Percentiles rank a stretch among this genome's conserved stretches.
Evolutionary conservation across 2,113 vertebrate genomes (phyloP).

Genomic region (Pterophyllum scalare): DNA sequence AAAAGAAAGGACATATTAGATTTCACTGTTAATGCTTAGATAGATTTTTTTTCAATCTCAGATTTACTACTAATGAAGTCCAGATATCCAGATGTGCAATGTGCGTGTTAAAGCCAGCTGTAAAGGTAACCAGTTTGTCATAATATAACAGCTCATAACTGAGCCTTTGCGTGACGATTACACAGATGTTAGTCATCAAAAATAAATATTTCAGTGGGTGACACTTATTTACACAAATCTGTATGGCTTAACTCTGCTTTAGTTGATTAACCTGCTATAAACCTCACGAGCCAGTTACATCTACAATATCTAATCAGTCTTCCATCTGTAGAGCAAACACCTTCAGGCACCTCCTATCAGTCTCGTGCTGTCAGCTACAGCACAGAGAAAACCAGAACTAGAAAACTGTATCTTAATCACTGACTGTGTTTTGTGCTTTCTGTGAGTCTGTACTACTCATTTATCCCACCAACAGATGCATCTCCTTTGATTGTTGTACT

Average conservation of each 20-base stretch:
- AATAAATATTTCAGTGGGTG: background rate
- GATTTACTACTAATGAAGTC: conserved; percentile 14
- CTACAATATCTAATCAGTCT: conserved; percentile 53
- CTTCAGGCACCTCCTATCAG: conserved; percentile 44
- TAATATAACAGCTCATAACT: conserved; percentile 3
- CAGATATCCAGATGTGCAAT: conserved; percentile 42
- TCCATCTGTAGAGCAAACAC: conserved; percentile 48
- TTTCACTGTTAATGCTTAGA: conserved; percentile 3
- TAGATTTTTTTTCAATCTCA: background rate
- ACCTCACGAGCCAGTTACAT: conserved; percentile 35
- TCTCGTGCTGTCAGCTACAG: conserved; percentile 43
- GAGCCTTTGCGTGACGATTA: conserved; percentile 8
- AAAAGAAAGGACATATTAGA: background rate
- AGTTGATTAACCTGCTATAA: conserved; percentile 45
- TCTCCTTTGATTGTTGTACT: background rate
- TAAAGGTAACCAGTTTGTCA: conserved; percentile 32
- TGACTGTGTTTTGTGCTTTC: conserved; percentile 18
- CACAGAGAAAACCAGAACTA: conserved; percentile 47
- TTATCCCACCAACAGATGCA: conserved; percentile 5
- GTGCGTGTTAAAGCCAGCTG: conserved; percentile 29
- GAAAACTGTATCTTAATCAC: conserved; percentile 36
- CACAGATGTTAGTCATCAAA: conserved; percentile 45
- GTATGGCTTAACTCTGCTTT: conserved; percentile 10
- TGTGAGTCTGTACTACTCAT: conserved; percentile 11
- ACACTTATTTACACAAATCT: conserved; percentile 39